These are phyloP conservation scores for Cryptomyrus ogoouensis DNA, from an alignment of 2,113 vertebrate genomes.

Conservation along the genomic window DNA sequence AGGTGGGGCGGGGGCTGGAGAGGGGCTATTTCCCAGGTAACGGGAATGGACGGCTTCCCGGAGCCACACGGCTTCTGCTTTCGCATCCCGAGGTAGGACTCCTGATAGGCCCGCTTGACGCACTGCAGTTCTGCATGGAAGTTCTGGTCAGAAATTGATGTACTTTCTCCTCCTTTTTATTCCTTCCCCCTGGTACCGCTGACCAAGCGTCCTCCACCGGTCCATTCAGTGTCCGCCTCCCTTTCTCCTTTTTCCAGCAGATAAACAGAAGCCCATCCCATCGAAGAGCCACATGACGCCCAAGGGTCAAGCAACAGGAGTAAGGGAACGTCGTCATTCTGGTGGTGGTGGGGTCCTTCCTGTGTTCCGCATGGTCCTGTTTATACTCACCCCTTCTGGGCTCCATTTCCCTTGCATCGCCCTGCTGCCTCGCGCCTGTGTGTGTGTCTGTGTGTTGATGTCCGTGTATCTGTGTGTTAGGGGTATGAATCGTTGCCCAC, in stretches of 20 bases:
- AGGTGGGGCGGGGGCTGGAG: background rate
- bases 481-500: background rate
- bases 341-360: conserved; percentile 41
- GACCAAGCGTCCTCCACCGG: background rate
- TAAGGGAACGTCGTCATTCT: conserved; percentile 53
- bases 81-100: background rate
- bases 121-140: background rate
- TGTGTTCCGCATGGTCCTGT: conserved; percentile 42
- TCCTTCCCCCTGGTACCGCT: background rate
- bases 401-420: conserved; percentile 40
- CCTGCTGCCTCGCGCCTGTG: conserved; percentile 17
- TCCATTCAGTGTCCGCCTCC: background rate
- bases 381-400: conserved; percentile 19
- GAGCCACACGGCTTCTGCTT: background rate
- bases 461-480: background rate
- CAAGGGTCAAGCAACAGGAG: conserved; percentile 73
- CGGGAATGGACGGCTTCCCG: background rate
- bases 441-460: conserved; percentile 34
- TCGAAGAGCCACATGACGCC: conserved; percentile 61
- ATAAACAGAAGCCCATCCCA: conserved; percentile 68
- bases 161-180: background rate
- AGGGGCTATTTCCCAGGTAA: background rate
- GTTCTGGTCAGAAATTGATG: background rate
- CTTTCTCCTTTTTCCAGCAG: conserved; percentile 48
- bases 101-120: background rate